Percentiles rank a stretch among this genome's conserved stretches.
These are phyloP conservation scores for Andrena bicolor DNA, from an alignment of 2,888 invertebrate genomes.

Conservation along the genomic window DNA sequence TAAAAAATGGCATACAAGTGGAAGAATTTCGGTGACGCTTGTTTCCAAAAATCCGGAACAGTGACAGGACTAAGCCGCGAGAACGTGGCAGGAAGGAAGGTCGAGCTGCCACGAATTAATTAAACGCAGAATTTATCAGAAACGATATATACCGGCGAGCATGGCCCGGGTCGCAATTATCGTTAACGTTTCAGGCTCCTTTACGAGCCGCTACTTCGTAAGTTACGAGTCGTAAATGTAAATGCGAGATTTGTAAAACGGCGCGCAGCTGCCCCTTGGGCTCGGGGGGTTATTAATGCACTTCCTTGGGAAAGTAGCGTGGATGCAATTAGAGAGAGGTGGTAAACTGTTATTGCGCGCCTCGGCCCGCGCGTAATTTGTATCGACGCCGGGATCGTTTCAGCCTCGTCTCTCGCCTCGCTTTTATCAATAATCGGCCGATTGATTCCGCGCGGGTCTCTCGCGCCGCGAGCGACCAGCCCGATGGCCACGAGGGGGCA, in stretches of 20 bases:
- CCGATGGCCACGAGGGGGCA: not conserved
- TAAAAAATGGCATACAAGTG: too few relatives aligned
- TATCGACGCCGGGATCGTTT: conserved; percentile 3
- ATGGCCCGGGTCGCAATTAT: conserved; percentile 67
- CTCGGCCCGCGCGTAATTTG: conserved; percentile 11
- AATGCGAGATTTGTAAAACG: conserved; percentile 73
- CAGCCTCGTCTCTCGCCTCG: conserved; percentile 5
- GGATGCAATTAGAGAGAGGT: conserved; percentile 67
- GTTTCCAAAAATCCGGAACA: not conserved
- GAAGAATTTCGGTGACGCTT: not conserved
- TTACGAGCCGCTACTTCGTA: conserved; percentile 69
- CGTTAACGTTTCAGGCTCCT: conserved; percentile 69
- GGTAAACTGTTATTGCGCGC: conserved; percentile 68
- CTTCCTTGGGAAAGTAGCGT: conserved; percentile 42
- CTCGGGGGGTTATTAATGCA: conserved; percentile 65
- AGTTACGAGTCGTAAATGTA: conserved; percentile 73
- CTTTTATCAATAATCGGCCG: conserved; percentile 22
- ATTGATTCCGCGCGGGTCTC: conserved; percentile 27
- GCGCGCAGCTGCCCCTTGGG: conserved; percentile 56
- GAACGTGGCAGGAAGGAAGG: conserved; percentile 37
- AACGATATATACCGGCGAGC: conserved; percentile 59
- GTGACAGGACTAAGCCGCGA: conserved; percentile 21
- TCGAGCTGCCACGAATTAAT: conserved; percentile 63
- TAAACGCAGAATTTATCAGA: conserved; percentile 69
- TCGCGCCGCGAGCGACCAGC: not conserved